phyloP scores from a whole-genome alignment of 2,797 vertebrate genomes.

The Chanos chanos region DNA sequence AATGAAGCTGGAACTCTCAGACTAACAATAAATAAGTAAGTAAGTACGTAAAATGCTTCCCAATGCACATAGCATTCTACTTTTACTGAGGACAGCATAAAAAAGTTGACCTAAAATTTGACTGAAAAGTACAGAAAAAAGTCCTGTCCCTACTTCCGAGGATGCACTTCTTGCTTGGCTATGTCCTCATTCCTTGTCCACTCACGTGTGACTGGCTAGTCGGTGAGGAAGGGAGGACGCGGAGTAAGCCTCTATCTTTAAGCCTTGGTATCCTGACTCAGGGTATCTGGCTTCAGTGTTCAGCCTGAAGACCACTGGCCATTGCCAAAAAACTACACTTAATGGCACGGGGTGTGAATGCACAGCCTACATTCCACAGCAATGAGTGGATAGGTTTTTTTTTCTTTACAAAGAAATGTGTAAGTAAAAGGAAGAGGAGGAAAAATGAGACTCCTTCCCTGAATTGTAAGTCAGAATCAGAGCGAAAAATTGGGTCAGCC shows the following conservation, averaged over 20 bases:
- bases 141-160: slow-evolving; percentile 32
- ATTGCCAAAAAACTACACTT: slow-evolving; percentile 48
- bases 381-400: slow-evolving; percentile 39
- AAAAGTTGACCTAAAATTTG: slow-evolving; percentile 24
- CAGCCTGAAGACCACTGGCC: slow-evolving; percentile 16
- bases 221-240: slow-evolving; percentile 8
- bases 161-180: slow-evolving; percentile 27
- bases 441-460: slow-evolving; percentile 21
- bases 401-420: no score
- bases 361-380: slow-evolving; percentile 44
- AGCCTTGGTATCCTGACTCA: slow-evolving; percentile 26
- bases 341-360: slow-evolving; percentile 39
- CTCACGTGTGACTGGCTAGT: slow-evolving; percentile 43
- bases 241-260: slow-evolving; percentile 23
- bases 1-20: no score
- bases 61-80: slow-evolving; percentile 26
- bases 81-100: slow-evolving; percentile 4
- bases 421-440: slow-evolving; percentile 18
- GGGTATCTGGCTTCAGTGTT: slow-evolving; percentile 40
- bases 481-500: slow-evolving; percentile 35
- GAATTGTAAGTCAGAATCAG: slow-evolving; percentile 16
- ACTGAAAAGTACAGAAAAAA: slow-evolving; percentile 26
- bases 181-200: slow-evolving; percentile 34
- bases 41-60: no score
- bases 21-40: no score